These are phyloP conservation scores for Dromococcyx pavoninus DNA, from an alignment of 2,797 vertebrate genomes.

Conservation along the genomic window DNA sequence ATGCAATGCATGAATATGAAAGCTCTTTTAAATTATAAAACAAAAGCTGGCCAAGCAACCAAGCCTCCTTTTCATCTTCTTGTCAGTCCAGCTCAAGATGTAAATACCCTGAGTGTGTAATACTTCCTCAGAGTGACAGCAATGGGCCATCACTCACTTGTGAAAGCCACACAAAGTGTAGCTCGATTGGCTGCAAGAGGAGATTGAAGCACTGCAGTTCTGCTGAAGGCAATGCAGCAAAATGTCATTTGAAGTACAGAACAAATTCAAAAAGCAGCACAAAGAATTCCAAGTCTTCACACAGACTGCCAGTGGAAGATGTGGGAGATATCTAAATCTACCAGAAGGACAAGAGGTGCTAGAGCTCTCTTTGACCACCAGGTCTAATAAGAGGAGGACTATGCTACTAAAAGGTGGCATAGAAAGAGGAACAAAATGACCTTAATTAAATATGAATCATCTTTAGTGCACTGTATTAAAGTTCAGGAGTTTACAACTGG, in stretches of 20 bases:
- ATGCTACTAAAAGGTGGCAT: not conserved
- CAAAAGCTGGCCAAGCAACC: not conserved
- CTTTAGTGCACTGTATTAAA: not conserved
- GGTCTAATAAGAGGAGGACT: not conserved
- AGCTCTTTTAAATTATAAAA: slow-evolving; percentile 39
- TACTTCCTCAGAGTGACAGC: not conserved
- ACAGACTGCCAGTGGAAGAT: not conserved
- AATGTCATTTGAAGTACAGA: not conserved
- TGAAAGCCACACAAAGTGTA: not conserved
- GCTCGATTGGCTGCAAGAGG: not conserved
- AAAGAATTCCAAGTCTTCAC: not conserved
- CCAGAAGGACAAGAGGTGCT: fast-evolving
- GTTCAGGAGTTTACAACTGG: not conserved
- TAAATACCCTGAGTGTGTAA: slow-evolving; percentile 43
- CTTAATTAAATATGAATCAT: not conserved
- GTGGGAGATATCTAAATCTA: not conserved
- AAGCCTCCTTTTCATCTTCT: slow-evolving; percentile 34
- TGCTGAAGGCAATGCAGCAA: not conserved
- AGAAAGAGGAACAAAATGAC: not conserved
- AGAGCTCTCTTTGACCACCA: not conserved
- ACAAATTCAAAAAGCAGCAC: not conserved
- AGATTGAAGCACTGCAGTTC: not conserved
- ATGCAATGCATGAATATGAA: slow-evolving; percentile 24
- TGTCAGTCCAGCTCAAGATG: slow-evolving; percentile 7
- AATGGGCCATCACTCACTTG: slow-evolving; percentile 33